These are phyloP conservation scores for Oxygymnocypris stewartii DNA, from an alignment of 2,113 vertebrate genomes.

Conservation along the genomic window DNA sequence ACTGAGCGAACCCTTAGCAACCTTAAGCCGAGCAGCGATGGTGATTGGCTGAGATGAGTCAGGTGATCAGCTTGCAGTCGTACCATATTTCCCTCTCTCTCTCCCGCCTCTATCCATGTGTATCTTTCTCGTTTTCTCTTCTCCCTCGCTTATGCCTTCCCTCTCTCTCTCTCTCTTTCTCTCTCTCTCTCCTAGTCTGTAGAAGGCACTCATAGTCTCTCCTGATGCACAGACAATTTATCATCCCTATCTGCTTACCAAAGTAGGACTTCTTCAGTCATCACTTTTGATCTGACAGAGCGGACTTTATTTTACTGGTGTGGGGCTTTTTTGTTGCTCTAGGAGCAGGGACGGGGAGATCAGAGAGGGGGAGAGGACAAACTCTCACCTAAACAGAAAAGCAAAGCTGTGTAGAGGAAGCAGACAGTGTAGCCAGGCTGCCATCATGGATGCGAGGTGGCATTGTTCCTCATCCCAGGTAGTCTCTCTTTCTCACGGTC, in stretches of 20 bases:
- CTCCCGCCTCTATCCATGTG: slow-evolving; percentile 48
- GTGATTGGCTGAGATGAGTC: slow-evolving; percentile 77
- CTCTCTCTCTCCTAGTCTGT: slow-evolving; percentile 70
- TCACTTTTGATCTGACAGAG: slow-evolving; percentile 84
- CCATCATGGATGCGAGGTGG: slow-evolving; percentile 94
- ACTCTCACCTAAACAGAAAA: slow-evolving; percentile 51
- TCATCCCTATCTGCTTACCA: slow-evolving; percentile 90
- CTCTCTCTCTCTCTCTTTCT: slow-evolving; percentile 42
- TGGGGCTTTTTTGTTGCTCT: slow-evolving; percentile 76
- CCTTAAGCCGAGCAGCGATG: slow-evolving; percentile 51
- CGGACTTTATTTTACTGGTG: slow-evolving; percentile 83
- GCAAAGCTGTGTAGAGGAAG: slow-evolving; percentile 55
- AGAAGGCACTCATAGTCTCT: slow-evolving; percentile 91
- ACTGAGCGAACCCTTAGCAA: slow-evolving; percentile 71
- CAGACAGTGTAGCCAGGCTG: slow-evolving; percentile 85
- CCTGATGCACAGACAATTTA: slow-evolving; percentile 88
- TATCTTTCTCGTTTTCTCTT: slow-evolving; percentile 51
- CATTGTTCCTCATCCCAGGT: slow-evolving; percentile 98
- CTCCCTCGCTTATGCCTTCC: slow-evolving; percentile 37
- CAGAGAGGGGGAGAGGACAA: slow-evolving; percentile 52
- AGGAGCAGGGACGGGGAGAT: slow-evolving; percentile 79
- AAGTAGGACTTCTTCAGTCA: slow-evolving; percentile 87
- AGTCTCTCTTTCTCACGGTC: slow-evolving; percentile 79
- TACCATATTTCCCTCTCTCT: slow-evolving; percentile 49
- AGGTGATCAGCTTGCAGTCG: slow-evolving; percentile 75